Base-by-base conservation (phyloP, 2,797 vertebrate species). In the Falco berigora region DNA sequence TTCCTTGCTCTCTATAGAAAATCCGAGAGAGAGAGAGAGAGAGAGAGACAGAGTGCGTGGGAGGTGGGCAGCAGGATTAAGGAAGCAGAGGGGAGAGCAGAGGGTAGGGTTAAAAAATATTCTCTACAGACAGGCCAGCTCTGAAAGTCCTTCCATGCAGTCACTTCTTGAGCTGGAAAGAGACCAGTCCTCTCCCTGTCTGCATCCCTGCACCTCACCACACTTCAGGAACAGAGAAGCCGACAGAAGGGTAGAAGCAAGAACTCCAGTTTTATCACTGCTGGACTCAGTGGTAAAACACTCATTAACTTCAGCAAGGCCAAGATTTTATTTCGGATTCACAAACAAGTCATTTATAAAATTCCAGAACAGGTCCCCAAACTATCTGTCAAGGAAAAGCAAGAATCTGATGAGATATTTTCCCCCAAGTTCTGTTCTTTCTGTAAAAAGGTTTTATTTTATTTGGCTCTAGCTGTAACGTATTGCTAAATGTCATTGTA, bases 401-500 rank as follows among this genome's bases (percentile, higher is more conserved):
- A 93, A 78, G 68, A 94, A 88, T 83, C 64, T 56, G 79, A 80
- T 73, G 68, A 88, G 93, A n/a, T 82, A 68, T 86, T 88, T 90
- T 79, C 49, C 82, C 80, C 50, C 8, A 82, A 77, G 86, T 75
- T 72, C 86, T 79, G 67, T 55, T 94, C 82, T 94, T 97, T 95
- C 80, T 95, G 64, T 90, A 86, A 80, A 69, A 88, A 82, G 47
- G 36, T 87, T 94, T 88, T 96, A 93, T 95, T 96, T 97, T 95
- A 90, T 94, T 96, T 97, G 95, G 94, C 88, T 94, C 56, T 83
- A 76, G 66, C 55, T 83, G 46, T 90, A 94, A 94, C 6, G 32
- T 91, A 96, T 94, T 88, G 82, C 96, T 95, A 95, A 91, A 88
- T 95, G 85, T 78, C 91, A 87, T 55, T 96, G 88, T 96, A 96